Evolutionary conservation across 2,113 vertebrate genomes (phyloP), one percentile per base, ranked within the genome.

Genomic region (Tylochromis polylepis): DNA sequence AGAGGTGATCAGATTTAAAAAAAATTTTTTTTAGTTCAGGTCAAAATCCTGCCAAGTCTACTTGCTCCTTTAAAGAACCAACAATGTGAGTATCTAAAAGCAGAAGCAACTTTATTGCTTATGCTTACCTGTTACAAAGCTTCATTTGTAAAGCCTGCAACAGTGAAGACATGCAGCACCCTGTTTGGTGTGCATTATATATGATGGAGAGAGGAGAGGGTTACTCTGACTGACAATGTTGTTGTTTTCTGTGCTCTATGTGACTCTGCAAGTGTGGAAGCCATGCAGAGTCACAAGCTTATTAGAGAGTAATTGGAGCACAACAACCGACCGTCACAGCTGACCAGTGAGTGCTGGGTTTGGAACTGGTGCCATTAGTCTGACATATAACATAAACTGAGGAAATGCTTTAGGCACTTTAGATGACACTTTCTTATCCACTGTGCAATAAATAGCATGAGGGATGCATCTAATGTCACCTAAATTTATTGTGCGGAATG

Each of bases 221-320:
- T 53, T 34, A 53, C 65, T 29, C 55, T 89, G 43, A 90, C 89
- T 88, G 67, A 60, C 6, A 31, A 77, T 79, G 77, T 59, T 87
- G 89, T 84, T 89, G 84, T 82, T 59, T 57, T 82, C 51, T 67
- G 53, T 57, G 43, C 41, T 84, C 27, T 46, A 10, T 56, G 77
- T 55, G 60, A 67, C 60, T 65, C 60, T 67, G 60, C 60, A 65
- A 65, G 78, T 88, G 79, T 43, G 18, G 82, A 83, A 83, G 82
- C 88, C 55, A 53, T 83, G 56, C 62, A 57, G 18, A 87, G 90
- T 94, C 93, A 93, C 91, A 93, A 67, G 89, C 65, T 83, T 75
- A 85, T 89, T 88, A 83, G 3, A 65, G 84, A 90, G 58, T 91
- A 93, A 94, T 65, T 93, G 86, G 85, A 93, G 90, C 90, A 94